Evolutionary conservation across 92 coral and sea anemone genomes (phyloP).

Genomic region (Siderastrea radians): DNA sequence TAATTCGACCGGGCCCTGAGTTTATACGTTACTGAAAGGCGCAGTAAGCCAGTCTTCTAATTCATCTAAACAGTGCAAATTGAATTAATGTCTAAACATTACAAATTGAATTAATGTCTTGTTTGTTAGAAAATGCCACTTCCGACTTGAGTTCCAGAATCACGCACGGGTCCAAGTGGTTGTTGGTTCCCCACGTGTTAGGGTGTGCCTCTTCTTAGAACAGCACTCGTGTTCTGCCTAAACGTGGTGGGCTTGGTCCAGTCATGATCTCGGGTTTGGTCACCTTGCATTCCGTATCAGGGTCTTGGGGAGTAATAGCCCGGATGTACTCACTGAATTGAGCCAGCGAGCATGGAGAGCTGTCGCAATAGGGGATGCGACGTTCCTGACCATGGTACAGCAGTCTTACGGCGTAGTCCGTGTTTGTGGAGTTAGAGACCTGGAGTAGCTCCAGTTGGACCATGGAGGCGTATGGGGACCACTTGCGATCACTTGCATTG

Average conservation of each 20-base stretch:
- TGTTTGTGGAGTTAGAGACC: conserved; percentile 25
- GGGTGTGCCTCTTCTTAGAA: background rate
- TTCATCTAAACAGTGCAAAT: no score
- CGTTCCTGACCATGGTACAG: conserved; percentile 82
- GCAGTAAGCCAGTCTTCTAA: no score
- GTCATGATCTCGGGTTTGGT: conserved; percentile 38
- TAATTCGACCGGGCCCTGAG: no score
- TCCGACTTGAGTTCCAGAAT: background rate
- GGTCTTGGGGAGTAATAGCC: conserved; percentile 74
- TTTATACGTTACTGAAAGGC: no score
- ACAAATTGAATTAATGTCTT: no score
- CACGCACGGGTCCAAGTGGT: background rate
- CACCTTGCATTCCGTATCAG: conserved; percentile 71
- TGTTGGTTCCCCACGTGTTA: background rate
- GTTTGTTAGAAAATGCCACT: no score
- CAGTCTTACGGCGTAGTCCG: conserved; percentile 79
- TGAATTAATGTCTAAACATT: no score
- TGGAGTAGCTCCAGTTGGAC: conserved; percentile 84
- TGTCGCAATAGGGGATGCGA: conserved; percentile 82
- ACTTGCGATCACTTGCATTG: conserved; percentile 80
- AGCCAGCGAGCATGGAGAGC: conserved; percentile 75
- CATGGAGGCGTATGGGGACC: conserved; percentile 96
- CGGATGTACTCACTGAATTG: conserved; percentile 73
- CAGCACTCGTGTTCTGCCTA: conserved; percentile 1
- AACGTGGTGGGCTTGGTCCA: conserved; percentile 35